Evolutionary conservation across 2,888 invertebrate species (phyloP), one percentile per base, ranked within the genome.

Genomic region (Lysandra coridon): DNA sequence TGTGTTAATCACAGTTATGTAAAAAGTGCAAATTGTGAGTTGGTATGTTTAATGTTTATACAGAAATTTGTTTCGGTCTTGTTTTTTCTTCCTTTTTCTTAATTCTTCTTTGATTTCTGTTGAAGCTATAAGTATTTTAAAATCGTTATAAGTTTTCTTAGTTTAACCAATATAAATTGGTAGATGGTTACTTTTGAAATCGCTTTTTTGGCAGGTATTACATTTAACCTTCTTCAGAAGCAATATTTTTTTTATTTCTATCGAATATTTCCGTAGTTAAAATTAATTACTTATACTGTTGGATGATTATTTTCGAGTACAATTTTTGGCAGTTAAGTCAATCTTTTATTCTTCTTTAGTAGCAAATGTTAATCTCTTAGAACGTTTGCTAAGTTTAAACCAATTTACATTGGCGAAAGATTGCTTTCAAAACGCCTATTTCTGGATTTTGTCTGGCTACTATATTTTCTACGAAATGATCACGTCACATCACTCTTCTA

Each of bases 1-100:
- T 69, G 69, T 69, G 69, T 33, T 69, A 64, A 69, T 69, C 69
- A 69, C 17, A 69, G 69, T 69, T 69, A 69, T 69, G 33, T 69
- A 69, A 69, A 30, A 69, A 69, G 69, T 69, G 69, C 69, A 33
- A 14, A 37, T 69, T 69, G 69, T 69, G 69, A 69, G 69, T 69
- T 69, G 33, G 33, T 33, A 69, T 69, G 69, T 69, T 37, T 69
- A 33, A 69, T 69, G 69, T 69, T 37, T 69, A 33, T 37, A 69
- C 69, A 69, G 69, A 37, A 69, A 64, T 30, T 23, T n/a, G n/a
- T 30, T 10, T 30, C 14, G 2, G 14, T 69, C 33, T 69, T 10
- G 33, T 69, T 37, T 33, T 14, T 5, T 69, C 69, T 69, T 69
- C 33, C 14, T 69, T 69, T 33, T 69, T 64, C 30, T 30, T 64